Evolutionary conservation across 1,140 invertebrate species (phyloP).

Genomic region (Trichonephila inaurata): DNA sequence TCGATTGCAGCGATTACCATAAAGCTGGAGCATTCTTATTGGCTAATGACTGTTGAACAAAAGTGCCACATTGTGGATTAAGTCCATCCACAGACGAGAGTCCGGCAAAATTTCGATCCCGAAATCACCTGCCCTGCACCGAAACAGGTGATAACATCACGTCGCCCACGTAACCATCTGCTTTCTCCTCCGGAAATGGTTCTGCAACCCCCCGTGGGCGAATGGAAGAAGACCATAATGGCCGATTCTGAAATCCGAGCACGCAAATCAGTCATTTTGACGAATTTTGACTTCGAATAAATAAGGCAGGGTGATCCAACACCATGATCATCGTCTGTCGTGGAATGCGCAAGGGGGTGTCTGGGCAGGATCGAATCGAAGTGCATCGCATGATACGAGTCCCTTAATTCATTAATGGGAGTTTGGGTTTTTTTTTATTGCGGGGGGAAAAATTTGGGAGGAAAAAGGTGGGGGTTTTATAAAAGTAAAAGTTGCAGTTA

Average conservation of each 20-base stretch:
- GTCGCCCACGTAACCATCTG: constrained; percentile 5
- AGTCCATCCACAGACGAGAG: not conserved
- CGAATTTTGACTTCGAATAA: not conserved
- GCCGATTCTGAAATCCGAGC: not conserved
- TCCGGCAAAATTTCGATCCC: not conserved
- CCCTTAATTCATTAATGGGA: constrained; percentile 10
- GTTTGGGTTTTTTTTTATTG: not conserved
- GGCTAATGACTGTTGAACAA: no score
- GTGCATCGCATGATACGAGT: not conserved
- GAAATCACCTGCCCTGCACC: not conserved
- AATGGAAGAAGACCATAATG: constrained; percentile 2
- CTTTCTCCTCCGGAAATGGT: not conserved
- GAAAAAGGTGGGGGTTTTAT: no score
- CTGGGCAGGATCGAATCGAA: not conserved
- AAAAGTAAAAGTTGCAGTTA: no score
- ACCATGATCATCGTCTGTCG: not conserved
- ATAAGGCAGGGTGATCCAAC: not conserved
- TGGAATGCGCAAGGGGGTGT: not conserved
- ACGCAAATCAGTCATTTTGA: constrained; percentile 30
- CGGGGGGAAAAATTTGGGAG: not conserved
- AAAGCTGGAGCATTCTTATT: no score
- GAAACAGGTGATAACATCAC: constrained; percentile 20
- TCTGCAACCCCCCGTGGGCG: not conserved
- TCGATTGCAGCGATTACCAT: no score
- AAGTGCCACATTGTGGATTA: no score